Conservation (phyloP, 2,113 vertebrate species). For the Dicrurus megarhynchus region DNA sequence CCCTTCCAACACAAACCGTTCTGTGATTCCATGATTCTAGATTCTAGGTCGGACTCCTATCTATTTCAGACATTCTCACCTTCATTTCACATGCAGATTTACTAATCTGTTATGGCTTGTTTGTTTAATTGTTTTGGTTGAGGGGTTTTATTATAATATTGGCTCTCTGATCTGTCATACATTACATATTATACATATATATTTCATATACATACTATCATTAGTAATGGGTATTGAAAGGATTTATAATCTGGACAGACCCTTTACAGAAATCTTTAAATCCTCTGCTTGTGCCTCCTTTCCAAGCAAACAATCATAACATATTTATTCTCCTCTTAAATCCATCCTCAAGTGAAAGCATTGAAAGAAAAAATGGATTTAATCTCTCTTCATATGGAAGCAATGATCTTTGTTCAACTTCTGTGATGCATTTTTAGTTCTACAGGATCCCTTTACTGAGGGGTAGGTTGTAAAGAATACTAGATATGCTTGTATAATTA, state of each 20-base stretch:
- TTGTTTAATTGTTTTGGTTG: background rate
- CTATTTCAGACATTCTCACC: background rate
- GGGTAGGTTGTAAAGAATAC: background rate
- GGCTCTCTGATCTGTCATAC: background rate
- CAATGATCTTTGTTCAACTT: background rate
- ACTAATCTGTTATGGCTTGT: background rate
- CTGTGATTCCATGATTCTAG: background rate
- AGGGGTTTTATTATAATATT: background rate
- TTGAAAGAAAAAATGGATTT: background rate
- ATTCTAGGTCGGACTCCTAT: background rate
- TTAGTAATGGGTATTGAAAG: background rate
- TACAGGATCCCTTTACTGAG: background rate
- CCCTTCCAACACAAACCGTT: background rate
- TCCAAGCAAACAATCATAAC: background rate
- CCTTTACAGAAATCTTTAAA: background rate
- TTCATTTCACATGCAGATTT: background rate
- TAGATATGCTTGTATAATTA: background rate
- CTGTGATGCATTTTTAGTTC: background rate
- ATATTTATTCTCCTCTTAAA: background rate
- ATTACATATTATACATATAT: background rate
- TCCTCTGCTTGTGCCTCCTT: background rate
- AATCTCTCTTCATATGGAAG: background rate
- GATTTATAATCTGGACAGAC: background rate
- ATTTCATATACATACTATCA: background rate
- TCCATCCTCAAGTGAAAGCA: background rate